Evolutionary conservation across 37 sponge, comb jelly and placozoan genomes (phyloP), one percentile per base, ranked within the genome.

Genomic region (Cliona cf. orientalis): DNA sequence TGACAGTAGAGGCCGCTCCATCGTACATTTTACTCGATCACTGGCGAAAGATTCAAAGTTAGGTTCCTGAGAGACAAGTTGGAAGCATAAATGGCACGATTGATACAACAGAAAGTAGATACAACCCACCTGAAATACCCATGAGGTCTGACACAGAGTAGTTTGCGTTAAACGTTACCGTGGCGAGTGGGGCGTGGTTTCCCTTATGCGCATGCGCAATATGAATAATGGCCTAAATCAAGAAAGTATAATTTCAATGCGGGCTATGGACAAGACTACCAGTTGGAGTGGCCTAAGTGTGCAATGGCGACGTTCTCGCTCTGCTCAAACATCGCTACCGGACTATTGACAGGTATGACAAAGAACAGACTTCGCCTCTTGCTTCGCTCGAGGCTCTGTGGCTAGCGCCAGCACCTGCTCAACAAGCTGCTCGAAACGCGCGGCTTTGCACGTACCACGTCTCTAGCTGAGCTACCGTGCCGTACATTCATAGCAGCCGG

Each of bases 71-170:
- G 14, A 49, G 66, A 65, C 2, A 2, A 29, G 3, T 65, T 31
- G 31, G 33, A 2, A 21, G 35, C 66, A 65, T 2, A 34, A 34
- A 65, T 65, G 33, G 32, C 32, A 34, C 26, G 5, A 65, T 32
- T 65, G 35, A 29, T 19, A 34, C 34, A 32, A 65, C 28, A 29
- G 3, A 33, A 65, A 29, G 66, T 6, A 65, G 66, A 65, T 65
- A 65, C 35, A 65, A 65, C 66, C 33, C 36, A 65, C 66, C 66
- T 34, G 53, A 49, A 49, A 49, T 19, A 19, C 9, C 53, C 53
- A 49, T 14, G 53, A 49, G 53, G 53, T 49, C 9, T 19, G 14
- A 19, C 53, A 19, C 14, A 9, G 14, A 49, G 14, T 49, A 19
- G 53, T 14, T 14, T n/a, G n/a, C n/a, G n/a, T n/a, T 19, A 49